These are phyloP conservation scores for Hippasteria phrygiana DNA, from an alignment of 53 echinoderm and acorn worm genomes.

Conservation along the genomic window DNA sequence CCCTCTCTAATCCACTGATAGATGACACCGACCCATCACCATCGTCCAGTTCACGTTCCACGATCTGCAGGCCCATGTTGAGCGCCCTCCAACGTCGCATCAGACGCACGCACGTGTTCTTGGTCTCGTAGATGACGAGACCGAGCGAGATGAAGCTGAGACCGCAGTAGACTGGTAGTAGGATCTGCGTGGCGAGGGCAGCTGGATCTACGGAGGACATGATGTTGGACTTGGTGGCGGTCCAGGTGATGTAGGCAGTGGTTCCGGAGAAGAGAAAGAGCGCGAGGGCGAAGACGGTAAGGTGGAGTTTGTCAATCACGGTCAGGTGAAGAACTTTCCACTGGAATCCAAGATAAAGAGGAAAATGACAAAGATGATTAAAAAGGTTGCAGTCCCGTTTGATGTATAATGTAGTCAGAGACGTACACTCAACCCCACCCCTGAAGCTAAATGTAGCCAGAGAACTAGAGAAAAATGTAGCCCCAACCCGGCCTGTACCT, in stretches of 20 bases:
- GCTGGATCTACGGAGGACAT: constrained; percentile 53
- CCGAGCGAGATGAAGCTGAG: constrained; percentile 77
- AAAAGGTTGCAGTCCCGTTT: too few species aligned
- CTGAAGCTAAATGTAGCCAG: too few species aligned
- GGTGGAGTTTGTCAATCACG: constrained; percentile 71
- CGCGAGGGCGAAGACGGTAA: constrained; percentile 62
- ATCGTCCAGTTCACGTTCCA: constrained; percentile 14
- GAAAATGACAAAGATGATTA: too few species aligned
- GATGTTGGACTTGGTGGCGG: constrained; percentile 34
- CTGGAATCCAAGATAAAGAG: too few species aligned
- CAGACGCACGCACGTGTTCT: constrained; percentile 70
- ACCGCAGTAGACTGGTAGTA: constrained; percentile 85
- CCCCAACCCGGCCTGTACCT: too few species aligned
- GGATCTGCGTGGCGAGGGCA: constrained; percentile 77
- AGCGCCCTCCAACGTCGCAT: constrained; percentile 81
- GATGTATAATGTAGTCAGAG: too few species aligned
- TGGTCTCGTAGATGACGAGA: constrained; percentile 74
- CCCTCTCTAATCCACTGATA: too few species aligned
- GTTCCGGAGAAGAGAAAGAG: constrained; percentile 71
- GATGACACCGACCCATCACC: too few species aligned
- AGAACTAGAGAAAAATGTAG: too few species aligned
- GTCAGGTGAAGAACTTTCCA: constrained; percentile 66
- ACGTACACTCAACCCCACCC: too few species aligned
- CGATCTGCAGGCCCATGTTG: constrained; percentile 59
- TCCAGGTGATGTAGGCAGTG: constrained; percentile 76